Percentiles rank a stretch among this genome's conserved stretches.
These are phyloP conservation scores for Colius striatus DNA, from an alignment of 2,113 vertebrate species.

Conservation along the genomic window DNA sequence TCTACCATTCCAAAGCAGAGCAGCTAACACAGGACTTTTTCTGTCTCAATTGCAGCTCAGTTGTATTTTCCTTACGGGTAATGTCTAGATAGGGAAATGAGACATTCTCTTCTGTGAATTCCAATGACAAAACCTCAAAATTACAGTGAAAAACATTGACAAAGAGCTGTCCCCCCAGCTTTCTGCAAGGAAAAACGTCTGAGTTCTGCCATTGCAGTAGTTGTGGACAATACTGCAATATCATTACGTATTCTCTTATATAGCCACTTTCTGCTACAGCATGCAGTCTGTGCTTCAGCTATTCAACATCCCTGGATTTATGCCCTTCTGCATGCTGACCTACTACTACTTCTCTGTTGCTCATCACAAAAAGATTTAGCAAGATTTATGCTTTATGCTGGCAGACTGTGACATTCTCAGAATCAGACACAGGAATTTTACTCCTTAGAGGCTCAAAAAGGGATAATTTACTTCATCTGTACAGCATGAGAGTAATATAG, in stretches of 20 bases:
- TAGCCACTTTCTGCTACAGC: background rate
- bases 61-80: background rate
- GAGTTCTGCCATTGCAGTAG: background rate
- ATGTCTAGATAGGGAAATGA: background rate
- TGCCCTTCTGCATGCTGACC: background rate
- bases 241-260: background rate
- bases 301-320: background rate
- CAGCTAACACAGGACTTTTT: background rate
- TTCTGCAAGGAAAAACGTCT: background rate
- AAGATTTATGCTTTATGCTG: background rate
- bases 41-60: background rate
- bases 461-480: background rate
- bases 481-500: accelerated
- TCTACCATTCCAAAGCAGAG: background rate
- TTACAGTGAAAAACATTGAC: background rate
- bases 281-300: background rate
- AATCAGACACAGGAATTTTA: background rate
- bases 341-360: background rate
- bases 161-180: background rate
- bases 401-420: background rate
- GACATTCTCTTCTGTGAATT: background rate
- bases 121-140: background rate
- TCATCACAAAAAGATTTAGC: background rate
- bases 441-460: background rate
- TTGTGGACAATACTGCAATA: background rate